Percentiles rank a stretch among this genome's conserved stretches.
Evolutionary conservation across 2,113 vertebrate genomes (phyloP).

Genomic region (Protobothrops mucrosquamatus): DNA sequence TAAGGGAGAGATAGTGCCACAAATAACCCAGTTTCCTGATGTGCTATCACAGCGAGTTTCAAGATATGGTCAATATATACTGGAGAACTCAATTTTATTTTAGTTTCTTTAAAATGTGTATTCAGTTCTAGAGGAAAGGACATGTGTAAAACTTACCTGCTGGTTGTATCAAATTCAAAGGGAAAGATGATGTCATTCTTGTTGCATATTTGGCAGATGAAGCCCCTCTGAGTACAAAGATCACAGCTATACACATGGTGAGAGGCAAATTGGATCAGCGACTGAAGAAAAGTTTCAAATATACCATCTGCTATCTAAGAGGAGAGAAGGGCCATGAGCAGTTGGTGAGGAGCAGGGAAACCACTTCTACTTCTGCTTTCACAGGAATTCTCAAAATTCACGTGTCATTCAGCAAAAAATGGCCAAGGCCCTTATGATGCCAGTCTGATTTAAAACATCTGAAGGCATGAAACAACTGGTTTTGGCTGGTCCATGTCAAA

Average conservation of each 20-base stretch:
- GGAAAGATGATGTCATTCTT: conserved; percentile 86
- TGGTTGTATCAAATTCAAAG: conserved; percentile 89
- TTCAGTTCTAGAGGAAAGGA: neutral
- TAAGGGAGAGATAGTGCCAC: neutral
- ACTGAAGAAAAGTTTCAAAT: conserved; percentile 78
- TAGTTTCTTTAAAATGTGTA: neutral
- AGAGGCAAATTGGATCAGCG: conserved; percentile 76
- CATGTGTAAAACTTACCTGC: conserved; percentile 71
- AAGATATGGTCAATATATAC: neutral
- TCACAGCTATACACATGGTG: conserved; percentile 88
- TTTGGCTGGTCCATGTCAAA: neutral
- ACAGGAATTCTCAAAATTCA: neutral
- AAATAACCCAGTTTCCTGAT: neutral
- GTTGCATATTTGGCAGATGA: conserved; percentile 94
- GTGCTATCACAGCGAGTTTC: neutral
- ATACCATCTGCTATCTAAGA: conserved; percentile 79
- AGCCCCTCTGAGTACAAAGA: conserved; percentile 91
- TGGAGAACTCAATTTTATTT: neutral
- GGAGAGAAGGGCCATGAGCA: neutral
- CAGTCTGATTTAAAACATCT: neutral
- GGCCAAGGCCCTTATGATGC: neutral
- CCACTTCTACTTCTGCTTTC: rapidly evolving
- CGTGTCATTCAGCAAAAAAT: neutral
- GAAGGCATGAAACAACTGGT: neutral
- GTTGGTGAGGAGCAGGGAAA: rapidly evolving